Conservation (phyloP, 2,888 invertebrate species). For the Yponomeuta cagnagella region DNA sequence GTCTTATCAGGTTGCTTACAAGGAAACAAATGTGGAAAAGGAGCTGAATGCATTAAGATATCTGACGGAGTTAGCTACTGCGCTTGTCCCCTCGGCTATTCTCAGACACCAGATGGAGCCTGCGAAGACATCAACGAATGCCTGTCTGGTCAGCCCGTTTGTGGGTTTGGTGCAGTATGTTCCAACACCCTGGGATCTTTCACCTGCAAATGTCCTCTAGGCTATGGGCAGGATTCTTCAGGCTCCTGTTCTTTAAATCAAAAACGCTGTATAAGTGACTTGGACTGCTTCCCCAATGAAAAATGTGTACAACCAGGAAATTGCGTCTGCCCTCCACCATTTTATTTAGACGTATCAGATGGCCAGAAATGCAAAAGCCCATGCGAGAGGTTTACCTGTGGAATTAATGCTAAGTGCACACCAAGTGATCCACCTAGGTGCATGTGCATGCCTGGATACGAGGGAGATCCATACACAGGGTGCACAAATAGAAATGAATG, state of each 20-base stretch:
- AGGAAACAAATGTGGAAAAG: constrained; percentile 87
- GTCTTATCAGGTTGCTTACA: constrained; percentile 89
- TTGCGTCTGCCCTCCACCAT: constrained; percentile 94
- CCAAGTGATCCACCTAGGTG: constrained; percentile 93
- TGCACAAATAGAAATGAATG: constrained; percentile 93
- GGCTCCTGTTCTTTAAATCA: constrained; percentile 89
- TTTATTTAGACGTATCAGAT: constrained; percentile 87
- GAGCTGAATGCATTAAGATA: constrained; percentile 93
- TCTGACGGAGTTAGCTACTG: constrained; percentile 94
- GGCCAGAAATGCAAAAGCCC: constrained; percentile 93
- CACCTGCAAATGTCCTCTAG: constrained; percentile 87
- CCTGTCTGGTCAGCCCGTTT: constrained; percentile 82
- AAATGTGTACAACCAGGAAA: constrained; percentile 94
- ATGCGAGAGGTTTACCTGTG: constrained; percentile 92
- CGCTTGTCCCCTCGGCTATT: constrained; percentile 92
- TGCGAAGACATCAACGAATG: constrained; percentile 93
- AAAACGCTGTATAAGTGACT: constrained; percentile 87
- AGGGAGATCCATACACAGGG: constrained; percentile 89
- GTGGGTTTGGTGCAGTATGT: constrained; percentile 92
- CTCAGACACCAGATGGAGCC: constrained; percentile 84
- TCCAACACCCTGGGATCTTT: constrained; percentile 86
- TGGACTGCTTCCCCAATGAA: constrained; percentile 90
- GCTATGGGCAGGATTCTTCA: constrained; percentile 88
- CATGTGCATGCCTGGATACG: constrained; percentile 90
- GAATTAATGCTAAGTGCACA: constrained; percentile 92